Conservation (phyloP, 1,140 invertebrate species). For the Ladona fulva region DNA sequence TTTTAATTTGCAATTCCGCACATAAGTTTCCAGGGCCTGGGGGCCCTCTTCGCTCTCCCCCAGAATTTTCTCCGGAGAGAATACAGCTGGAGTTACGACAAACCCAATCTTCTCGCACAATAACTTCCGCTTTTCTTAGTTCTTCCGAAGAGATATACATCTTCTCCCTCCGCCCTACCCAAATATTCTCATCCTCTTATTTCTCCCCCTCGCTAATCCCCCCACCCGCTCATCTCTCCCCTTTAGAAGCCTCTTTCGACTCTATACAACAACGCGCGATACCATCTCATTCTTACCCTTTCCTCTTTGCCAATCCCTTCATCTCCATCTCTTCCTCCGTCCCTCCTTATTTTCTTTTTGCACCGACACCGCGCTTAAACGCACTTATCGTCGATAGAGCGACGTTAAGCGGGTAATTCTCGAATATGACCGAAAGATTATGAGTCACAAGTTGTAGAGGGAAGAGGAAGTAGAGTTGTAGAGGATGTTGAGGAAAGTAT, state of each 20-base stretch:
- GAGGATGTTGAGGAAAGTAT: no score
- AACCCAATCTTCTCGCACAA: slow-evolving; percentile 8
- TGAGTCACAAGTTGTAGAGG: no score
- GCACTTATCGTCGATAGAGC: no score
- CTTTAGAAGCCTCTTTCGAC: background rate
- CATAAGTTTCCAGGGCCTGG: background rate
- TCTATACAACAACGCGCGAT: background rate
- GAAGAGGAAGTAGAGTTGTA: no score
- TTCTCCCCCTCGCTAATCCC: background rate
- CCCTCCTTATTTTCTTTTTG: background rate
- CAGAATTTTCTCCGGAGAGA: background rate
- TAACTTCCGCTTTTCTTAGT: slow-evolving; percentile 5
- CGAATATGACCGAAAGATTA: no score
- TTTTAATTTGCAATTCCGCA: slow-evolving; percentile 3
- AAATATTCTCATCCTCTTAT: background rate
- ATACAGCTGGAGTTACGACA: slow-evolving; percentile 1
- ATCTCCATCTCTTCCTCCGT: background rate
- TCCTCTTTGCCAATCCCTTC: background rate
- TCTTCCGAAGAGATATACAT: background rate
- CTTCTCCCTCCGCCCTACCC: background rate
- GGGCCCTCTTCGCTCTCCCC: background rate
- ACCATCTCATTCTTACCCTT: background rate
- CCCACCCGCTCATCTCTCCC: background rate
- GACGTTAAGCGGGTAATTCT: no score
- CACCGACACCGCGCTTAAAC: background rate